Base-by-base conservation (phyloP, 2,797 vertebrate genomes). In the Bradypodion pumilum region DNA sequence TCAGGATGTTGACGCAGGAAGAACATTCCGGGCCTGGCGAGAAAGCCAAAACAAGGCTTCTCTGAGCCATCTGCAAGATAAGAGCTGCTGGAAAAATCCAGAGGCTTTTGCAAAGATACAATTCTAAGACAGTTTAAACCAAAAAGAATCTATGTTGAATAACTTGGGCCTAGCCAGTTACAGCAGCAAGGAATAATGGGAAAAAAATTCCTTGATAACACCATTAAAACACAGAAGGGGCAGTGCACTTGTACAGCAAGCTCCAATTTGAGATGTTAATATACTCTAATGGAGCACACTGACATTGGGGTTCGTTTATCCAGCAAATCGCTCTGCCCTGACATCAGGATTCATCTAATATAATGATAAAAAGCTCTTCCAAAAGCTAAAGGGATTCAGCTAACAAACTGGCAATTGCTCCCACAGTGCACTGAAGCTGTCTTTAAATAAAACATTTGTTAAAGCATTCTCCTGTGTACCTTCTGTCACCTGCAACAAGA, bases 401-500 rank as follows among this genome's bases (percentile, higher is more conserved):
- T 95, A 92, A 95, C 91, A 95, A 94, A 94, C 91, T 95, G 89
- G 85, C 90, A 95, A 94, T 95, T 94, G 95, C 88, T 94, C 93
- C 91, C 85, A 94, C 90, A 92, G 89, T 75, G 83, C 92, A 88
- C 92, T 92, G 84, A 92, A 94, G 83, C 75, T 92, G 88, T 85
- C 91, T 94, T 95, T 94, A 95, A 95, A 95, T 95, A 94, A 95
- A 95, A 93, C 83, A 91, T 94, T 94, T 87, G 87, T 94, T 95
- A 93, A 94, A 92, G 59, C 74, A 82, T 89, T 83, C 56, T 0
- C 0, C 84, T 92, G 2, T 92, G 87, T 89, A 79, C 90, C 82
- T 91, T 7, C 16, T 94, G 87, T 93, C 91, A 95, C 87, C 86
- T 81, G 7, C 74, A 92, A 80, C 66, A 91, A 91, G 89, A 92